Conservation (phyloP, 2,797 vertebrate genomes). For the Lacerta agilis region DNA sequence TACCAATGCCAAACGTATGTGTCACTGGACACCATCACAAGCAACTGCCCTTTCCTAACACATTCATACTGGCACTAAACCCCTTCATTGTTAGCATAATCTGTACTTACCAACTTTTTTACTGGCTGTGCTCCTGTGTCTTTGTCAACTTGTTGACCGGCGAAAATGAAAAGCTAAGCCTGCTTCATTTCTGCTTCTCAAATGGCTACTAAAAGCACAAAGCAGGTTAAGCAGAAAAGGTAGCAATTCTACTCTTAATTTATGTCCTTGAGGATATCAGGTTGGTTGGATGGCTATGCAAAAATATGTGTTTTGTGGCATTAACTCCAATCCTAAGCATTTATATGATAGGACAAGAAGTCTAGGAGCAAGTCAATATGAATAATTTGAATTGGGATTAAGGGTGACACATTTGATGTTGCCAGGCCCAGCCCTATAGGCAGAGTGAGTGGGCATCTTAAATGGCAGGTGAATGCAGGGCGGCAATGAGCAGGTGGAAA, state of each 20-base stretch:
- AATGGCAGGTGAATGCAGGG: neutral
- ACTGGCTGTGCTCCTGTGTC: neutral
- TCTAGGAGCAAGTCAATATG: neutral
- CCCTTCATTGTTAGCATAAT: neutral
- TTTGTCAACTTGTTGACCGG: neutral
- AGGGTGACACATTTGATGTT: neutral
- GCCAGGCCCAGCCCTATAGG: neutral
- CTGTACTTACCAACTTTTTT: neutral
- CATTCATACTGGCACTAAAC: neutral
- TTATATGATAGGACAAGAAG: neutral
- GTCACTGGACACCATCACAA: neutral
- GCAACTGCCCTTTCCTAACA: neutral
- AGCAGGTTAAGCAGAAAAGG: neutral
- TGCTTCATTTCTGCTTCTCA: neutral
- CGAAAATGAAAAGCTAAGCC: neutral
- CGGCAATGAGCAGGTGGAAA: neutral
- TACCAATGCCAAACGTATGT: neutral
- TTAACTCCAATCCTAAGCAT: neutral
- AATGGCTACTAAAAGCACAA: neutral
- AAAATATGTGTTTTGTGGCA: neutral
- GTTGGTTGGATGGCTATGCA: neutral
- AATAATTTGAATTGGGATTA: neutral
- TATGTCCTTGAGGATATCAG: neutral
- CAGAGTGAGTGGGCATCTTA: neutral
- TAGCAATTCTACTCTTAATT: neutral